Percentiles rank a stretch among this genome's conserved stretches.
These are phyloP conservation scores for Antrozous pallidus DNA, from an alignment of 2,797 vertebrate species.

Conservation along the genomic window DNA sequence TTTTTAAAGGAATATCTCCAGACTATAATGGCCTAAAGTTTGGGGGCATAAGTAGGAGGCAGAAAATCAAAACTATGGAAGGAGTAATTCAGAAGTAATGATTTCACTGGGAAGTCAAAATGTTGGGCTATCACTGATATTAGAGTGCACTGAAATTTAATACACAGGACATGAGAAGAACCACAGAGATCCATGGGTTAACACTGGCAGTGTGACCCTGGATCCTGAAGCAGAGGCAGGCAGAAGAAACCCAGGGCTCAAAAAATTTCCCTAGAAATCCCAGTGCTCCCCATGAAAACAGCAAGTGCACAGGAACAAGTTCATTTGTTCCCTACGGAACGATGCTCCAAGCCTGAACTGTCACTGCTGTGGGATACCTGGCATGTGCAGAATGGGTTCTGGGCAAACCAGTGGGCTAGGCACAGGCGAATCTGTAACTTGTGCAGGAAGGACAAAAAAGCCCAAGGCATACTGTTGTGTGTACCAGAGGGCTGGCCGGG, in stretches of 20 bases:
- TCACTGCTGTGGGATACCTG: background rate
- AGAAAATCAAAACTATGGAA: background rate
- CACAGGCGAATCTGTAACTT: background rate
- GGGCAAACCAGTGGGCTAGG: fast-evolving
- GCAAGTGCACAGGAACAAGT: fast-evolving
- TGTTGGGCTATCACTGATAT: background rate
- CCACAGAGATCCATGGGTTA: fast-evolving
- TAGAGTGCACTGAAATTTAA: background rate
- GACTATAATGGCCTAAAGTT: background rate
- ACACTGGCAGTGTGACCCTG: fast-evolving
- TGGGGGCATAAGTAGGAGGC: fast-evolving
- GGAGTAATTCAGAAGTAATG: background rate
- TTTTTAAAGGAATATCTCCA: background rate
- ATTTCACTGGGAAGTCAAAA: background rate
- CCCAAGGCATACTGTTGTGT: background rate
- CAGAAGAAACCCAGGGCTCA: background rate
- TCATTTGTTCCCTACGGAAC: fast-evolving
- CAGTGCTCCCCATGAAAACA: background rate
- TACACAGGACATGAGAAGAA: fast-evolving
- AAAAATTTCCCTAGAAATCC: background rate
- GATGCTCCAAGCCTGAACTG: fast-evolving
- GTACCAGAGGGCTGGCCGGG: fast-evolving
- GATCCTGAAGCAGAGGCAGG: too few species aligned
- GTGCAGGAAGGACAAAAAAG: fast-evolving
- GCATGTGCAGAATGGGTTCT: fast-evolving